phyloP scores from a whole-genome alignment of 2,888 invertebrate species.

The Epicampocera succincta region DNA sequence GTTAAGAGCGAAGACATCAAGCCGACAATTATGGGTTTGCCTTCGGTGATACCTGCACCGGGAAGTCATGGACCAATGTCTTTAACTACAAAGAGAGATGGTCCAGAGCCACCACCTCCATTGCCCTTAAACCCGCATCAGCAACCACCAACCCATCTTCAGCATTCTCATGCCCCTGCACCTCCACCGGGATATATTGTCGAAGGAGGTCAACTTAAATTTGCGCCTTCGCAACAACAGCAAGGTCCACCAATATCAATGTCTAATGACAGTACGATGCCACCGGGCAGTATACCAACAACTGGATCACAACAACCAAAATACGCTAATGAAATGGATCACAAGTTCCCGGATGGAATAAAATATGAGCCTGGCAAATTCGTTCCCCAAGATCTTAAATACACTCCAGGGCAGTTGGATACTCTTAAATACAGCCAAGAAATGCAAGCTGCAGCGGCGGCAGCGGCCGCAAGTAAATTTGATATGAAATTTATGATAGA shows the following conservation, averaged over 20 bases:
- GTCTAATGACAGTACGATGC: slow-evolving; percentile 73
- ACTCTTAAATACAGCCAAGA: slow-evolving; percentile 80
- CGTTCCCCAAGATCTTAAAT: slow-evolving; percentile 82
- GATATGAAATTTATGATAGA: slow-evolving; percentile 81
- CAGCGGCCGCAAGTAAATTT: slow-evolving; percentile 77
- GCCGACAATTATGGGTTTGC: slow-evolving; percentile 74
- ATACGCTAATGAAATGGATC: slow-evolving; percentile 79
- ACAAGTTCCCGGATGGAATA: slow-evolving; percentile 78
- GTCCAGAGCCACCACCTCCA: slow-evolving; percentile 27
- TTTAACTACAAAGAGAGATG: slow-evolving; percentile 57
- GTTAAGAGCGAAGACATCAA: slow-evolving; percentile 82
- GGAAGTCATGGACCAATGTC: slow-evolving; percentile 52
- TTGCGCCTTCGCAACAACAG: slow-evolving; percentile 72
- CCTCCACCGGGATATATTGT: slow-evolving; percentile 77
- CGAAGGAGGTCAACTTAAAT: slow-evolving; percentile 77
- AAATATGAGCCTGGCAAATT: slow-evolving; percentile 79
- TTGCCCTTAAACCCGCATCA: slow-evolving; percentile 52
- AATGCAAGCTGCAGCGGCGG: slow-evolving; percentile 79
- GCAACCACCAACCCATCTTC: slow-evolving; percentile 72
- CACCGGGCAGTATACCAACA: slow-evolving; percentile 65
- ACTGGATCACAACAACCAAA: slow-evolving; percentile 74
- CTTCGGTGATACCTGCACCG: slow-evolving; percentile 57
- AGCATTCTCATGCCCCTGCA: slow-evolving; percentile 69
- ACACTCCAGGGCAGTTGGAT: slow-evolving; percentile 79
- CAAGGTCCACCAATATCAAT: slow-evolving; percentile 72